These are phyloP conservation scores for Diplodus puntazzo DNA, from an alignment of 2,797 vertebrate species.

Conservation along the genomic window DNA sequence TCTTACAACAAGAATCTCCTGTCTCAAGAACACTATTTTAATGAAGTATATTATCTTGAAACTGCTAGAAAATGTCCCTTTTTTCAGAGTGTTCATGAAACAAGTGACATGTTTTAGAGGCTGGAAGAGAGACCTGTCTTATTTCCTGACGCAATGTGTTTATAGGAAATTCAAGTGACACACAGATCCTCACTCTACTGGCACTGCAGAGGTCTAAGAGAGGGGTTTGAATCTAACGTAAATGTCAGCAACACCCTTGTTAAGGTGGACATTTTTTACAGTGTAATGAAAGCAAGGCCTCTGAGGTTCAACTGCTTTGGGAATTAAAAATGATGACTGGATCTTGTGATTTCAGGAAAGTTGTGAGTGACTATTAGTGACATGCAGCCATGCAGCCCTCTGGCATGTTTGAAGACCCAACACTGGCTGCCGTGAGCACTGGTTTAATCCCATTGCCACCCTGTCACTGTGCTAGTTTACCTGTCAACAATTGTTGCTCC, in stretches of 20 bases:
- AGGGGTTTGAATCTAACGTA: conserved; percentile 29
- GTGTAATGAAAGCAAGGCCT: conserved; percentile 15
- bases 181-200: background rate
- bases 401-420: conserved; percentile 50
- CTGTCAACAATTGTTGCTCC: conserved; percentile 57
- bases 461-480: conserved; percentile 44
- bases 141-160: background rate
- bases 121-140: background rate
- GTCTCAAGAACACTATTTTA: background rate
- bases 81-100: background rate
- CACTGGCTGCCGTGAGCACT: conserved; percentile 34
- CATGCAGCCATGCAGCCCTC: conserved; percentile 35
- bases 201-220: conserved; percentile 1
- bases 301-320: background rate
- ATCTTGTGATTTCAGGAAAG: conserved; percentile 18
- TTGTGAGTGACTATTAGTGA: conserved; percentile 38
- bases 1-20: background rate
- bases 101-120: background rate
- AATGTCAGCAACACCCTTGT: conserved; percentile 12
- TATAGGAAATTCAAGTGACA: background rate
- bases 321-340: conserved; percentile 21
- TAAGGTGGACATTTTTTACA: conserved; percentile 25
- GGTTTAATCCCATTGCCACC: conserved; percentile 57
- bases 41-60: background rate
- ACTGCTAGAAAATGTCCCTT: background rate